These are phyloP conservation scores for Tapirus terrestris DNA, from an alignment of 2,113 vertebrate species.

Conservation along the genomic window DNA sequence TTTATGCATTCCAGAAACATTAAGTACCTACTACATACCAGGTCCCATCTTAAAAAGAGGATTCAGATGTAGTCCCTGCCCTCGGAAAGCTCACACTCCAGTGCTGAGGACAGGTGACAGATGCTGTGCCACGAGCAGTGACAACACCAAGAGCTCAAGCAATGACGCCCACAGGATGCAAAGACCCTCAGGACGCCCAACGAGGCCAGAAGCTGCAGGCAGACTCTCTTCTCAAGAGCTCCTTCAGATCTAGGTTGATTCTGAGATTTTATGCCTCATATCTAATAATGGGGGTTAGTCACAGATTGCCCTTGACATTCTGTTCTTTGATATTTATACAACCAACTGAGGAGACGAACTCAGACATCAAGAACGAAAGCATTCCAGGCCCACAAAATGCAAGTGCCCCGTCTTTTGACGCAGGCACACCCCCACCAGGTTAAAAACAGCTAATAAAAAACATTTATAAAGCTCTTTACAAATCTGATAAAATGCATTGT, in stretches of 20 bases:
- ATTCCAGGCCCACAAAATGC: background rate
- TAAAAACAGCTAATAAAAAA: background rate
- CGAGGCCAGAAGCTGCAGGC: background rate
- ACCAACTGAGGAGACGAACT: background rate
- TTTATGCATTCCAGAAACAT: background rate
- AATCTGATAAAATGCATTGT: background rate
- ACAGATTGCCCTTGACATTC: constrained; percentile 45
- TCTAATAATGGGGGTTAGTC: background rate
- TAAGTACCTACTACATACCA: background rate
- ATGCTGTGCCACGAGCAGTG: accelerated
- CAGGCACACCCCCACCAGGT: background rate
- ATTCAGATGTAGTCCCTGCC: background rate
- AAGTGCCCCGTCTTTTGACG: background rate
- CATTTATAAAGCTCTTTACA: background rate
- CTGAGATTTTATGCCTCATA: background rate
- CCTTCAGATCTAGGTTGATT: constrained; percentile 50
- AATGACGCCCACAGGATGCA: accelerated
- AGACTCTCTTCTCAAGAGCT: background rate
- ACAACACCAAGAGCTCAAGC: background rate
- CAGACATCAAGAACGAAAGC: constrained; percentile 15
- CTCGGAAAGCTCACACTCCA: background rate
- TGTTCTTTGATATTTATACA: constrained; percentile 22
- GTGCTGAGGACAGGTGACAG: background rate
- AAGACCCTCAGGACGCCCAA: background rate
- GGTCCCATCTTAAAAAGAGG: background rate